Percentiles rank a stretch among this genome's conserved stretches.
These are phyloP conservation scores for Phortica okadai DNA, from an alignment of 2,888 invertebrate species.

Conservation along the genomic window DNA sequence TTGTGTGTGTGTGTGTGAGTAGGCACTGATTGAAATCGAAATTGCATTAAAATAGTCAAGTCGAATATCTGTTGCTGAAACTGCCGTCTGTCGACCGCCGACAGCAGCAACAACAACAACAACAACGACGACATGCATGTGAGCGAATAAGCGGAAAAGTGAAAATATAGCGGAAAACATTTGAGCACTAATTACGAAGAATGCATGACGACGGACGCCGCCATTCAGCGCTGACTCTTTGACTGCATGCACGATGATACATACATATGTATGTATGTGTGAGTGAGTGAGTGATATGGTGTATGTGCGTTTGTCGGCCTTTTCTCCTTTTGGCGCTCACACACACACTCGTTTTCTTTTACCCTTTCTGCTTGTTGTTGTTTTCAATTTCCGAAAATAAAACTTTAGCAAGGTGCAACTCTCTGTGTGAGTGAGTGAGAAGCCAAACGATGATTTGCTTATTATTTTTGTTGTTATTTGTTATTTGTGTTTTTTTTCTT, in stretches of 20 bases:
- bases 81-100: background rate
- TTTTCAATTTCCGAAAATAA: conserved; percentile 72
- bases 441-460: no score
- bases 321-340: conserved; percentile 20
- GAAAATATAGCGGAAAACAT: conserved; percentile 70
- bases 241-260: background rate
- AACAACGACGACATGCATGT: conserved; percentile 1
- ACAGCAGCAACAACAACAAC: conserved; percentile 38
- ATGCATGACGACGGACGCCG: conserved; percentile 63
- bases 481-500: conserved; percentile 39
- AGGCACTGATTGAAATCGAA: conserved; percentile 37
- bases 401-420: conserved; percentile 28
- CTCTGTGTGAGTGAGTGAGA: background rate
- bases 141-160: conserved; percentile 51
- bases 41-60: conserved; percentile 34
- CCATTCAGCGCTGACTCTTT: background rate
- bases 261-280: background rate
- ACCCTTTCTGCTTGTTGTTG: conserved; percentile 32
- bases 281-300: conserved; percentile 33
- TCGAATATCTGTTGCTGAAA: background rate
- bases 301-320: background rate
- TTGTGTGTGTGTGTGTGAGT: conserved; percentile 7
- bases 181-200: conserved; percentile 72
- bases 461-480: background rate
- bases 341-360: conserved; percentile 22